Evolutionary conservation across 2,888 invertebrate genomes (phyloP).

Genomic region (Aplocera efformata): DNA sequence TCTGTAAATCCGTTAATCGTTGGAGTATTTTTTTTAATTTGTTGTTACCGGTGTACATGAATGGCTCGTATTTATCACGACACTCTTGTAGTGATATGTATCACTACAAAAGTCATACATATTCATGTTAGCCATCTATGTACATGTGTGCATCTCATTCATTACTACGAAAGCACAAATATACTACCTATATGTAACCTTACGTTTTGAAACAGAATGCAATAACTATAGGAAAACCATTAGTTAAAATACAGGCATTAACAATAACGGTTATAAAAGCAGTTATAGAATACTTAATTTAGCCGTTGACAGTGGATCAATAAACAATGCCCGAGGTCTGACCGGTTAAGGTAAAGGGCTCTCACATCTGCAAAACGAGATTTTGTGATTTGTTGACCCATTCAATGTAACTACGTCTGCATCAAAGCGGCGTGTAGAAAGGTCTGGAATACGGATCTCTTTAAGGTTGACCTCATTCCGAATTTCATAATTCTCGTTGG

Average conservation of each 20-base stretch:
- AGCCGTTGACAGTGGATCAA: conserved; percentile 29
- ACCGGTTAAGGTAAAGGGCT: conserved; percentile 22
- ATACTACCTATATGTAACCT: too few species aligned
- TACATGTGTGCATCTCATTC: too few species aligned
- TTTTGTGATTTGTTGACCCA: conserved; percentile 27
- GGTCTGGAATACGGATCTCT: conserved; percentile 13
- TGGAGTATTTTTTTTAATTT: too few species aligned
- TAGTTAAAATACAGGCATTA: conserved; percentile 18
- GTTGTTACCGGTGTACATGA: too few species aligned
- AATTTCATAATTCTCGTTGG: background rate
- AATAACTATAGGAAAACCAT: conserved; percentile 18
- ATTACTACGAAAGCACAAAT: too few species aligned
- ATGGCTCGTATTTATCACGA: too few species aligned
- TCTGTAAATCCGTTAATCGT: background rate
- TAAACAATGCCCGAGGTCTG: conserved; percentile 31
- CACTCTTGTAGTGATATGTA: too few species aligned
- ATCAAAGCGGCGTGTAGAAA: conserved; percentile 19
- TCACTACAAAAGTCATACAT: too few species aligned
- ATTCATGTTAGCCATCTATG: too few species aligned
- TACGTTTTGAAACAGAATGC: conserved; percentile 7
- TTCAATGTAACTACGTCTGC: conserved; percentile 21
- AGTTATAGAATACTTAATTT: conserved; percentile 36
- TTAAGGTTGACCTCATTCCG: conserved; percentile 16
- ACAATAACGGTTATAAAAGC: conserved; percentile 33
- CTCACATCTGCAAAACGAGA: conserved; percentile 20